phyloP scores from a whole-genome alignment of 2,797 vertebrate genomes.

The Anas bahamensis region DNA sequence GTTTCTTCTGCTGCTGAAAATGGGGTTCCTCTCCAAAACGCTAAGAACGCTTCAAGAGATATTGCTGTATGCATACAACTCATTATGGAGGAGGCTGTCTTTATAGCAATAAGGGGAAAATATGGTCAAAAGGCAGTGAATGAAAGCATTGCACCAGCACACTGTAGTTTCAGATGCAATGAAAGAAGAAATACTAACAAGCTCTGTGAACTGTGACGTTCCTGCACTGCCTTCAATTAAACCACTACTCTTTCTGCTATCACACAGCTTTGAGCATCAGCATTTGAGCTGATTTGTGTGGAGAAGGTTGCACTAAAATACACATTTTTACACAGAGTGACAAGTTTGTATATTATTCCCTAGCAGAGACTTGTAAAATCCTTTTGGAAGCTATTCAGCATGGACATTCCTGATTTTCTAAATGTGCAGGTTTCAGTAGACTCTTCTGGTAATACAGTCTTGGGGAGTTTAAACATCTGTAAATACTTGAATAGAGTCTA shows the following conservation, averaged over 20 bases:
- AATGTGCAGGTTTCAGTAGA: background rate
- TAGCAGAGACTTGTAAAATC: background rate
- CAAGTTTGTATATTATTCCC: background rate
- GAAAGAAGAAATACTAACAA: constrained; percentile 33
- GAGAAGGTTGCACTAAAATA: constrained; percentile 6
- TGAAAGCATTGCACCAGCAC: background rate
- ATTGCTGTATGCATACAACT: background rate
- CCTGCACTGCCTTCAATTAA: background rate
- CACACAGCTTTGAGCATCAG: background rate
- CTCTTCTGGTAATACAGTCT: background rate
- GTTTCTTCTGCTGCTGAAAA: background rate
- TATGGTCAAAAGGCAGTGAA: background rate
- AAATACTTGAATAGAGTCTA: background rate
- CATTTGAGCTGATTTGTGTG: constrained; percentile 7
- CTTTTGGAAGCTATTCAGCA: background rate
- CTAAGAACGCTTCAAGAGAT: background rate
- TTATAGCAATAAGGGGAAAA: background rate
- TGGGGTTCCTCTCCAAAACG: background rate
- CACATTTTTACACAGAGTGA: background rate
- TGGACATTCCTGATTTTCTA: background rate
- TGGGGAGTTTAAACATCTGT: background rate
- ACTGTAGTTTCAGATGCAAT: background rate
- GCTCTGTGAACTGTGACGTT: constrained; percentile 6
- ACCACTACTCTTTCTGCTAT: background rate
- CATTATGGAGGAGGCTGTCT: background rate